phyloP scores from a whole-genome alignment of 1,140 invertebrate genomes.

The Pogonognathellus flavescens region DNA sequence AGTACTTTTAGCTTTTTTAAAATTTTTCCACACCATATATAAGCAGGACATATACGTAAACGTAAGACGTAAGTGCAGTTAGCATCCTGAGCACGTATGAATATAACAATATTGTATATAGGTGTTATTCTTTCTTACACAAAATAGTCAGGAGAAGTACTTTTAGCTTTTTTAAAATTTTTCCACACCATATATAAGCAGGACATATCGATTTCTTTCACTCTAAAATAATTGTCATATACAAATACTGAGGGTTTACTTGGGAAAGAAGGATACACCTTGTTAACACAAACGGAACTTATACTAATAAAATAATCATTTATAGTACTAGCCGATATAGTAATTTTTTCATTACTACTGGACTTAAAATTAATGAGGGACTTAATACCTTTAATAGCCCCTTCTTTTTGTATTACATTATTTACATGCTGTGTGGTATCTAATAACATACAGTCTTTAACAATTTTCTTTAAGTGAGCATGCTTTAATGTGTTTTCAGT shows the following conservation, averaged over 20 bases:
- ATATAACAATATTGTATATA: too few species aligned
- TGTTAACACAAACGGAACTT: neutral
- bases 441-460: neutral
- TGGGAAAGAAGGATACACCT: neutral
- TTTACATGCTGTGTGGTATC: neutral
- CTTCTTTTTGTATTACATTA: neutral
- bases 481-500: neutral
- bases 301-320: constrained; percentile 6
- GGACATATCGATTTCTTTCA: neutral
- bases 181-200: neutral
- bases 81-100: too few species aligned
- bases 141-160: neutral
- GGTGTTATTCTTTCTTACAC: too few species aligned
- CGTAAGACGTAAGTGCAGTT: too few species aligned
- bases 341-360: neutral
- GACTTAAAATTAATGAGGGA: neutral
- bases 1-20: neutral
- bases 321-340: neutral
- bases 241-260: too few species aligned
- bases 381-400: neutral
- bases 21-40: neutral
- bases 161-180: neutral
- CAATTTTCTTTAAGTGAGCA: neutral
- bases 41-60: too few species aligned
- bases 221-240: neutral